Base-by-base conservation (phyloP, 2,797 vertebrate species). In the Paguma larvata region DNA sequence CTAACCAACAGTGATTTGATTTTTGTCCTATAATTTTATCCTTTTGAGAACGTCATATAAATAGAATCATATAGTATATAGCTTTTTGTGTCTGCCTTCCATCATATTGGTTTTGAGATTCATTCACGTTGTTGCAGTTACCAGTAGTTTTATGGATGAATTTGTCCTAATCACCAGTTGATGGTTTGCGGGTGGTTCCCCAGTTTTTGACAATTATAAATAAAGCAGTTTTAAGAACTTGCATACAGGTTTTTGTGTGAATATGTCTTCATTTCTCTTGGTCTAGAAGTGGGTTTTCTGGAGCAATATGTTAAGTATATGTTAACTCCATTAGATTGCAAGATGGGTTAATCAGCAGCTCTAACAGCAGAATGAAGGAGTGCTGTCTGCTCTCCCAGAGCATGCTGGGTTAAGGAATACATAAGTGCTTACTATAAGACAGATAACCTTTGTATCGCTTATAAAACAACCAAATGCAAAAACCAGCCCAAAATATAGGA, bases 81-180 rank as follows among this genome's bases (percentile, higher is more conserved):
- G 38, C 32, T 75, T 82, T 53, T 65, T 38, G 2, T 82, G 1
- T 83, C 25, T 73, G 4, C 53, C 89, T 65, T 91, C 51, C 48
- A 77, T 73, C 46, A 65, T 63, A 34, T 41, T 92, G 30, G 34
- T 91, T 95, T 86, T 95, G 44, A 91, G 65, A 80, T 86, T 73
- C 41, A 68, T 79, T 77, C 21, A 19, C 70, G 30, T 78, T 86
- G 48, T 93, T 85, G 14, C 27, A 34, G 44, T 2, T 53, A 63
- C 84, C 78, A 75, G 46, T 67, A 63, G n/a, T 77, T 79, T 83
- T 27, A 62, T 21, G 27, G 32, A 83, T 85, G 62, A 78, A 78
- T 79, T 78, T 85, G 11, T 78, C 68, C 34, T 51, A 3, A 53
- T 72, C n/a, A 68, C 41, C 27, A 30, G 27, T 21, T 78, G 32